Percentiles rank a stretch among this genome's conserved stretches.
Conservation (phyloP, 2,113 vertebrate species). For the Chelonoidis abingdonii region DNA sequence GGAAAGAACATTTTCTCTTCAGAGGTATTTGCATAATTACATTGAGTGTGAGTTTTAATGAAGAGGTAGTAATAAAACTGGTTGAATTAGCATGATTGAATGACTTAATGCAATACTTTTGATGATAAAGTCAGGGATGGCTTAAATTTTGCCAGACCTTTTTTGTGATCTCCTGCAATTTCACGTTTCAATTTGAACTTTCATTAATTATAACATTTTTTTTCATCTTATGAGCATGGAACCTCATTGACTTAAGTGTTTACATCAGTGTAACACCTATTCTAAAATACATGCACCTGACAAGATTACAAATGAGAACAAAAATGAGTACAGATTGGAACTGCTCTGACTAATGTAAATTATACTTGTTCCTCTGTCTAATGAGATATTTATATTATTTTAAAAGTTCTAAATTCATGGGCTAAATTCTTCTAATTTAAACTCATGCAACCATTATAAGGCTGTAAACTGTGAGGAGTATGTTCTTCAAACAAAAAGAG, state of each 20-base stretch:
- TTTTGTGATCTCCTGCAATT: conserved; percentile 55
- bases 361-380: background rate
- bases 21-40: conserved; percentile 73
- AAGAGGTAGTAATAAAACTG: conserved; percentile 72
- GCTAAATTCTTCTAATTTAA: background rate
- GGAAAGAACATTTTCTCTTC: background rate
- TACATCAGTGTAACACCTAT: conserved; percentile 71
- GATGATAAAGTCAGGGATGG: conserved; percentile 55
- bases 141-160: conserved; percentile 56
- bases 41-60: conserved; percentile 65
- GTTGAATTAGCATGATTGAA: conserved; percentile 77
- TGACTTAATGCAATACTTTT: conserved; percentile 71
- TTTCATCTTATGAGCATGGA: conserved; percentile 55
- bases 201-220: conserved; percentile 71
- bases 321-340: background rate
- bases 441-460: background rate
- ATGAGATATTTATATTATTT: background rate
- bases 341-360: background rate
- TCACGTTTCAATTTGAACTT: conserved; percentile 76
- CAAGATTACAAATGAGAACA: conserved; percentile 64
- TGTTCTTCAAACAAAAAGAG: background rate
- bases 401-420: background rate
- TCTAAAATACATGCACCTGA: conserved; percentile 75
- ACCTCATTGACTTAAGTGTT: conserved; percentile 77
- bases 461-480: background rate